Percentiles rank a stretch among this genome's conserved stretches.
Evolutionary conservation across 2,888 invertebrate species (phyloP).

Genomic region (Odontocerum albicorne): DNA sequence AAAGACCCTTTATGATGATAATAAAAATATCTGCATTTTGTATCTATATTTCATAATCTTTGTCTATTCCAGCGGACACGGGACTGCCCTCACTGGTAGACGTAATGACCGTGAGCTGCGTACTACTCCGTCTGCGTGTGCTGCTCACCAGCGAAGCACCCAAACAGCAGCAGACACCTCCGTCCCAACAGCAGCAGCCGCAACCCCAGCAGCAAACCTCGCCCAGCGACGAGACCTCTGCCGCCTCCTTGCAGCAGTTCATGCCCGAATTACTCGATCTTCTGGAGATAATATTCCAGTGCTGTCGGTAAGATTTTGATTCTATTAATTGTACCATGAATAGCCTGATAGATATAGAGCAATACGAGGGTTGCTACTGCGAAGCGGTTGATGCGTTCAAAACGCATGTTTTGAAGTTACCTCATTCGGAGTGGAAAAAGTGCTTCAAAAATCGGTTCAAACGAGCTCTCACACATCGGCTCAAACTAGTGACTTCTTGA

Average conservation of each 20-base stretch:
- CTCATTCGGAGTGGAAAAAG: no score
- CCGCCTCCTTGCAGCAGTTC: conserved; percentile 59
- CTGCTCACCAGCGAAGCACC: conserved; percentile 53
- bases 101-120: conserved; percentile 73
- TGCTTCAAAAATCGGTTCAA: no score
- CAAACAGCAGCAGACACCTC: conserved; percentile 44
- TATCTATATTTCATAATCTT: no score
- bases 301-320: conserved; percentile 60
- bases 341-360: no score
- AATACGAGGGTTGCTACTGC: no score
- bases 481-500: no score
- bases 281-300: conserved; percentile 65
- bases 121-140: conserved; percentile 74
- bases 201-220: conserved; percentile 49
- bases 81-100: conserved; percentile 71
- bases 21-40: no score
- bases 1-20: no score
- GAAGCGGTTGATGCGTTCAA: no score
- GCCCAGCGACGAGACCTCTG: conserved; percentile 43
- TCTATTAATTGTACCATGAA: no score
- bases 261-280: conserved; percentile 67
- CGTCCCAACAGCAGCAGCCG: conserved; percentile 40
- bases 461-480: no score
- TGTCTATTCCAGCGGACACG: conserved; percentile 41
- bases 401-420: no score